Conservation (phyloP, 2,113 vertebrate genomes). For the Marcusenius ussheri region DNA sequence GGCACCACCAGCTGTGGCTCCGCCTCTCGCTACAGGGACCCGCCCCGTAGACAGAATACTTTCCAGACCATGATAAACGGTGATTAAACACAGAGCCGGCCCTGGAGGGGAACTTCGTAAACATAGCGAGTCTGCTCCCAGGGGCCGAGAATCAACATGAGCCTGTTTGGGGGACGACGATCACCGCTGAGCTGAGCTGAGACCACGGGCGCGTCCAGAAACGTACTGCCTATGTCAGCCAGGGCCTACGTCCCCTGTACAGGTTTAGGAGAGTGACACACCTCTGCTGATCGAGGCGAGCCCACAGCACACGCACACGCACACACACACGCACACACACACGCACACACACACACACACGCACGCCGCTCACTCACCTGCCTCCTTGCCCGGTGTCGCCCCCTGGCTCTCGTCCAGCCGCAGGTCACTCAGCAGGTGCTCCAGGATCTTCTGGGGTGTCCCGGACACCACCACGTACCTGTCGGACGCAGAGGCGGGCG, state of each 20-base stretch:
- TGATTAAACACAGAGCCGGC: not conserved
- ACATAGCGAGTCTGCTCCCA: conserved; percentile 43
- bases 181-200: not conserved
- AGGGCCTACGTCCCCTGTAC: not conserved
- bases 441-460: conserved; percentile 93
- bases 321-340: not conserved
- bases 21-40: not conserved
- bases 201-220: conserved; percentile 55
- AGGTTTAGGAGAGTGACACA: not conserved
- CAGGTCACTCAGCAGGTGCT: conserved; percentile 89
- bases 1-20: not conserved
- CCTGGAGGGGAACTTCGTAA: not conserved
- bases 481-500: conserved; percentile 70
- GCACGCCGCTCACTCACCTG: conserved; percentile 64
- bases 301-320: not conserved
- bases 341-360: not conserved
- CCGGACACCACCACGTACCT: conserved; percentile 96
- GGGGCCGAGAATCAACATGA: not conserved
- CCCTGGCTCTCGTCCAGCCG: conserved; percentile 83
- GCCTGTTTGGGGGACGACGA: not conserved
- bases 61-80: not conserved
- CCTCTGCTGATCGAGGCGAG: not conserved
- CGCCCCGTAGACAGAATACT: not conserved
- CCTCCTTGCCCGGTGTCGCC: conserved; percentile 75
- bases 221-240: conserved; percentile 12